A percentile compares a stretch with the other conserved stretches of the same genome.
Evolutionary conservation across 2,888 invertebrate genomes (phyloP).

Genomic region (Trichogramma evanescens): DNA sequence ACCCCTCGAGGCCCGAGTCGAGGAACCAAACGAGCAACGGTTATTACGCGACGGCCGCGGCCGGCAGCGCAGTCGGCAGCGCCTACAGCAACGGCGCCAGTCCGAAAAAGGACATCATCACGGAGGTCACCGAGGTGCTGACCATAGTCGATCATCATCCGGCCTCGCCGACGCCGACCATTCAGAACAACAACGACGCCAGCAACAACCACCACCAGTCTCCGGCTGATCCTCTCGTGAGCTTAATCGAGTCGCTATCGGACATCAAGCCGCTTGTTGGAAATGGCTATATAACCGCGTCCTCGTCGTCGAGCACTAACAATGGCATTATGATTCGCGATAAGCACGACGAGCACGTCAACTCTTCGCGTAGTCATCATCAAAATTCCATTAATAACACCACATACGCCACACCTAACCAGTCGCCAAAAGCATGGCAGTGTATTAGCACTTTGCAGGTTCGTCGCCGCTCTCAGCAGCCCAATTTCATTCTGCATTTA

Average conservation of each 20-base stretch:
- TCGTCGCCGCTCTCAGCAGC: slow-evolving; percentile 27
- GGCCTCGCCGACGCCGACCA: not conserved
- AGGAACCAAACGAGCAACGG: not conserved
- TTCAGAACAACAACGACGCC: not conserved
- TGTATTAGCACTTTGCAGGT: slow-evolving; percentile 36
- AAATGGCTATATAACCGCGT: not conserved
- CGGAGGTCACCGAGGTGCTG: slow-evolving; percentile 34
- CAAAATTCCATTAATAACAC: slow-evolving; percentile 29
- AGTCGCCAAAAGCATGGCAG: slow-evolving; percentile 47
- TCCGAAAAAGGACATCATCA: slow-evolving; percentile 17
- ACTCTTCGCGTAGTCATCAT: not conserved
- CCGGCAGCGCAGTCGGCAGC: not conserved
- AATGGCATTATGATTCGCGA: slow-evolving; percentile 16
- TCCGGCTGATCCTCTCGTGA: slow-evolving; percentile 37
- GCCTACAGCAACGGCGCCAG: slow-evolving; percentile 7
- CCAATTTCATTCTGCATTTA: not conserved
- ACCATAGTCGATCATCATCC: slow-evolving; percentile 31
- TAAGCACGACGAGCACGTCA: slow-evolving; percentile 6
- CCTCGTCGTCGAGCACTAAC: not conserved
- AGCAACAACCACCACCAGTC: slow-evolving; percentile 11
- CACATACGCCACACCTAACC: slow-evolving; percentile 33
- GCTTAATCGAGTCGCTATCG: slow-evolving; percentile 41
- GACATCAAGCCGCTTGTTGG: slow-evolving; percentile 35
- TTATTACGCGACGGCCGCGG: not conserved
- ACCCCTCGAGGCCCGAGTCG: slow-evolving; percentile 16